Evolutionary conservation across 1,140 invertebrate genomes (phyloP), one percentile per base, ranked within the genome.

Genomic region (Macrobrachium nipponense): DNA sequence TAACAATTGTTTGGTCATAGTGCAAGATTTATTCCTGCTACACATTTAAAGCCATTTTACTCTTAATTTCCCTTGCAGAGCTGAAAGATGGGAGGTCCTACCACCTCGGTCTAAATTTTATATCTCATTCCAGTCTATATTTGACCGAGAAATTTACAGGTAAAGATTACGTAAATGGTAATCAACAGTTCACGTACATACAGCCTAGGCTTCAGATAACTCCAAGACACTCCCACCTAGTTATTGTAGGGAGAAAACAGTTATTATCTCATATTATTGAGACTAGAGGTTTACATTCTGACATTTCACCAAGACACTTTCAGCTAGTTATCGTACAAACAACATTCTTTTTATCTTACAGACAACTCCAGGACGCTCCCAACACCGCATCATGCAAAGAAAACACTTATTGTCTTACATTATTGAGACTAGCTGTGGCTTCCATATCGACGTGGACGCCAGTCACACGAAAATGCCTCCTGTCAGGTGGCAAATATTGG

Each of bases 401-500:
- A n/a, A 5, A 4, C 36, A 27, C 82, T 59, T 51, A 79, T 68
- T 20, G 6, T 17, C 62, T 15, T 59, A 85, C 82, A 14, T 77
- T 51, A 77, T 85, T 89, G 23, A 88, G 83, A n/a, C 62, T n/a
- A 10, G 60, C 58, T 8, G 86, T 89, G n/a, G 86, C 88, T 1
- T 86, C 75, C 72, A 80, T 61, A 72, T 89, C 87, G 15, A 89
- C 86, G 5, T 62, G 60, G 7, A 89, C 88, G 0, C 88, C 88
- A 0, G 78, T 62, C 0, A 84, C 84, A 44, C 72, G 77, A 82
- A 87, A 89, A 68, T 84, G 79, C 7, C 70, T 81, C 20, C 88
- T 79, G 58, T 77, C 76, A 5, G 88, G 86, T 0, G 95, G 88
- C 17, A 89, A 93, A 90, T 93, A 96, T 89, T 95, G 93, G 91